Percentiles rank a stretch among this genome's conserved stretches.
Evolutionary conservation across 35 echinoderm and acorn worm species (phyloP).

Genomic region (Antedon bifida): DNA sequence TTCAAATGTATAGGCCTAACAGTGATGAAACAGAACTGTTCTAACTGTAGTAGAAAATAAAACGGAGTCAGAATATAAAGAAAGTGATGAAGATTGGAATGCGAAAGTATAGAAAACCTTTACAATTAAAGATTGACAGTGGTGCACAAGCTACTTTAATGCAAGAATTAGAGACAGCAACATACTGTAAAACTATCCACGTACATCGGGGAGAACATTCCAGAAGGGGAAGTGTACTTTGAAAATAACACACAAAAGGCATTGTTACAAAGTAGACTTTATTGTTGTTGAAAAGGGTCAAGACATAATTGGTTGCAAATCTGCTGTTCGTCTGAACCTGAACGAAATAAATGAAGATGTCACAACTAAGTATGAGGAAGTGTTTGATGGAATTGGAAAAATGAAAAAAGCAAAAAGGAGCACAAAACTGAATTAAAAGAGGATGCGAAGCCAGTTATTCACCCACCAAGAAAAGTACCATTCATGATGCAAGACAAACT

Average conservation of each 20-base stretch:
- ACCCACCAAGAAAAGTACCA: slow-evolving; percentile 8
- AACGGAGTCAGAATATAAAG: neutral
- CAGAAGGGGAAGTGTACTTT: slow-evolving; percentile 12
- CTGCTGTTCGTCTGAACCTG: neutral
- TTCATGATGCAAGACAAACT: neutral
- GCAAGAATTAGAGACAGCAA: neutral
- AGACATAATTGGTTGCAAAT: slow-evolving; percentile 11
- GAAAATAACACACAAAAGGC: slow-evolving; percentile 1
- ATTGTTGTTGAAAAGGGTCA: slow-evolving; percentile 19
- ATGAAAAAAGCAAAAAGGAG: neutral
- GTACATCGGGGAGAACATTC: slow-evolving; percentile 27
- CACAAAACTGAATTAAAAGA: neutral
- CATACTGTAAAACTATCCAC: neutral
- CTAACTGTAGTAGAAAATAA: slow-evolving; percentile 10
- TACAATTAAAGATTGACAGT: slow-evolving; percentile 13
- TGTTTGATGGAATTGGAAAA: neutral
- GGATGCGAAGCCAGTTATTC: neutral
- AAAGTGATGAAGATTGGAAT: slow-evolving; percentile 11
- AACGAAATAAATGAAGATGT: neutral
- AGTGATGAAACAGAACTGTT: slow-evolving; percentile 1
- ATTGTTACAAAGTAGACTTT: neutral
- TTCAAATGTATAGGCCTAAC: neutral
- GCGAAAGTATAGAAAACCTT: slow-evolving; percentile 3
- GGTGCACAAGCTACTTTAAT: slow-evolving; percentile 4
- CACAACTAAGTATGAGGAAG: neutral